Evolutionary conservation across 2,113 vertebrate genomes (phyloP), one percentile per base, ranked within the genome.

Genomic region (Sinocyclocheilus grahami): DNA sequence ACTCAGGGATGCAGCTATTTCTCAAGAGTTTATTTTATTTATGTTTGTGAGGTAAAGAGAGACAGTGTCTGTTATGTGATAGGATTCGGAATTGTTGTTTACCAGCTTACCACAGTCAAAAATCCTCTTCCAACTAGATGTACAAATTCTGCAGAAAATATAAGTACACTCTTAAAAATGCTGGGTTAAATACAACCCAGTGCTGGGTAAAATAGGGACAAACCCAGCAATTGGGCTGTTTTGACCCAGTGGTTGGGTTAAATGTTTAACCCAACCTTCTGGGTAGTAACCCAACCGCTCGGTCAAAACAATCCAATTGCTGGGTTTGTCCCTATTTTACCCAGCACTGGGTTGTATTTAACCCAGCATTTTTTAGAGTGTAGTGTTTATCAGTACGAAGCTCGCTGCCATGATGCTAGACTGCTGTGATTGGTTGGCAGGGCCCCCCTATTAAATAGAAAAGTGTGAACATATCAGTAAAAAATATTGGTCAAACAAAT

Each of bases 11-110:
- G 39, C 62, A 82, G 60, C 58, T 48, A 39, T 27, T 65, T 67
- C 39, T 82, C 14, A 67, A 65, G 79, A 18, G 79, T 82, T 82
- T 46, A 42, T 42, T 8, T 42, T 63, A 27, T 81, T 14, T 46
- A 22, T 65, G n/a, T 77, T 75, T 78, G 72, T 30, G 71, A 30
- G 53, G 42, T 7, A 80, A 63, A 42, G 20, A n/a, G 33, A 46
- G 42, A 24, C 14, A 48, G 1, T 5, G 27, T n/a, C 5, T 62
- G 33, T 39, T 16, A 63, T 14, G 14, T 22, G 0, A 48, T 46
- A 60, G 42, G 42, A 1, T 39, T 39, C 39, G 9, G 42, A n/a
- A 22, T 39, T 60, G 33, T 79, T 5, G 18, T 60, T 58, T 79
- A 79, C 69, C 37, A 39, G 69, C 20, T 39, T 79, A 37, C 33